Base-by-base conservation (phyloP, 1,140 invertebrate species). In the Drosophila truncata region DNA sequence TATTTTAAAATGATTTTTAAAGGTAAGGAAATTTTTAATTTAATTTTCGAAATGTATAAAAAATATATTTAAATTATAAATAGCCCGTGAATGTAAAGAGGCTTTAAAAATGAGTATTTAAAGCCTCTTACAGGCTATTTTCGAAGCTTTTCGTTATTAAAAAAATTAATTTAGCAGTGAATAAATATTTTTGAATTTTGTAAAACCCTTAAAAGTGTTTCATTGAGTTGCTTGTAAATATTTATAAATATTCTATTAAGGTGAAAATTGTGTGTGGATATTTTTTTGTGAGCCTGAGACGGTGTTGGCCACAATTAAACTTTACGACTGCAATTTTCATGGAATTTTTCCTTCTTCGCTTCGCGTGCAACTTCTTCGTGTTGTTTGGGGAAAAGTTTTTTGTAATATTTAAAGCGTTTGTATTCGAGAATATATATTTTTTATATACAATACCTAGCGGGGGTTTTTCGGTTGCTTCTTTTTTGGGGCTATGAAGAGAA, bases 311-410 rank as follows among this genome's bases (percentile, higher is more conserved):
- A 84, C 82, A 84, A 84, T 84, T 84, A 84, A 84, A 78, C 82
- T 85, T 85, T 85, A 85, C 82, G 82, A 85, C 81, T 85, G 82
- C 74, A 78, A 81, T 85, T 81, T 85, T 81, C 71, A 83, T 65
- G 58, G 71, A 46, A 31, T 55, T 59, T 59, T 46, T 63, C 33
- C 23, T 8, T 23, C 59, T 13, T 23, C 2, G 41, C 29, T 31
- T 39, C 13, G 67, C 55, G 25, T 57, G 59, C 52, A 49, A 52
- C 44, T 79, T 79, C 16, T 57, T 49, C 33, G n/a, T 29, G 39
- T 46, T 58, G 52, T 50, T 77, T 78, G 41, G 44, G 11, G 16
- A 60, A 71, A 80, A 65, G 71, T 67, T 82, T 66, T 75, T 35
- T 55, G 46, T 44, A 42, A 62, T 77, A 82, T 72, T 81, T 81